phyloP scores from a whole-genome alignment of 2,888 invertebrate species.

The Heliconius hortense region DNA sequence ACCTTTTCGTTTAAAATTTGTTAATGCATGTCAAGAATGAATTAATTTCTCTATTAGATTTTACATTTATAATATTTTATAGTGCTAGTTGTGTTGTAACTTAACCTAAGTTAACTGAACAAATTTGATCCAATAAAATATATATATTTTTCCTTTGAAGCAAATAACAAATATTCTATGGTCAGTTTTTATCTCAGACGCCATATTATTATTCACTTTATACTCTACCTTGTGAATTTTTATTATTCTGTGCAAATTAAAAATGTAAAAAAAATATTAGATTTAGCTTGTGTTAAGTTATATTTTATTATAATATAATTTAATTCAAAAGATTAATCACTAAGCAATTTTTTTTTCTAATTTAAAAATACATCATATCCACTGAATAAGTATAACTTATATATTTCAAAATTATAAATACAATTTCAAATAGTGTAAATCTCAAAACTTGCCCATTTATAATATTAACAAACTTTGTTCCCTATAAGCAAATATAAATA shows the following conservation, averaged over 20 bases:
- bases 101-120: neutral
- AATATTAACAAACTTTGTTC: neutral
- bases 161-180: constrained; percentile 8
- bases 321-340: neutral
- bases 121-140: constrained; percentile 8
- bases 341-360: neutral
- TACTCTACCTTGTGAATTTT: neutral
- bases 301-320: neutral
- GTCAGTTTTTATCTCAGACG: neutral
- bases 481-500: neutral
- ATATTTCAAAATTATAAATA: neutral
- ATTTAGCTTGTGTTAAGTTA: neutral
- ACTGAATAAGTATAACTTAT: neutral
- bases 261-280: neutral
- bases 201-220: neutral
- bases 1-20: neutral
- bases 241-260: neutral
- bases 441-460: constrained; percentile 2
- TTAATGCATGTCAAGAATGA: constrained; percentile 5
- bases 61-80: constrained; percentile 15
- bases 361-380: neutral
- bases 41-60: constrained; percentile 20
- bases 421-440: neutral
- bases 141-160: neutral
- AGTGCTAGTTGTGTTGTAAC: constrained; percentile 14